Percentiles rank a stretch among this genome's conserved stretches.
Conservation (phyloP, 2,797 vertebrate species). For the Rhinatrema bivittatum region DNA sequence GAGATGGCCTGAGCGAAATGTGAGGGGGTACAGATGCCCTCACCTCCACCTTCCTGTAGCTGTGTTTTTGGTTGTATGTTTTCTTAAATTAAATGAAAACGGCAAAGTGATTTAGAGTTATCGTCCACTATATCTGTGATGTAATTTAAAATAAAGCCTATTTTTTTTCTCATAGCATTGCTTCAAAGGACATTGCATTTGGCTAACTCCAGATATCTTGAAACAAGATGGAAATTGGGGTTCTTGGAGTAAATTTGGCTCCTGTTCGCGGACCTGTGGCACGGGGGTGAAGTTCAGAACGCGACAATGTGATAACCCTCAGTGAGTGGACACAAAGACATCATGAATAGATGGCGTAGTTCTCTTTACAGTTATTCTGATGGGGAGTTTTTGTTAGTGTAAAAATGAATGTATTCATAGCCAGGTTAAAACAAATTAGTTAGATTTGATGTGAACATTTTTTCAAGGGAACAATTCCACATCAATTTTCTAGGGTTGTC, state of each 20-base stretch:
- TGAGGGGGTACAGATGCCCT: too few relatives aligned
- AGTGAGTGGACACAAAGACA: slow-evolving; percentile 63
- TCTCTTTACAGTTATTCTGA: rapidly evolving
- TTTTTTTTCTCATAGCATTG: slow-evolving; percentile 67
- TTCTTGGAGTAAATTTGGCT: slow-evolving; percentile 87
- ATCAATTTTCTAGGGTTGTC: too few relatives aligned
- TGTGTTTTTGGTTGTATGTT: too few relatives aligned
- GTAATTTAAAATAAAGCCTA: not conserved
- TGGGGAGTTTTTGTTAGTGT: not conserved
- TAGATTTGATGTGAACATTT: too few relatives aligned
- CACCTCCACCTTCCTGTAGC: too few relatives aligned
- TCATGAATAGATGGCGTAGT: rapidly evolving
- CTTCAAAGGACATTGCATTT: slow-evolving; percentile 95
- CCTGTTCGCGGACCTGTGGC: slow-evolving; percentile 85
- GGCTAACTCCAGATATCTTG: slow-evolving; percentile 89
- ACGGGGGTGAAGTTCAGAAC: slow-evolving; percentile 86
- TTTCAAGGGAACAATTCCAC: too few relatives aligned
- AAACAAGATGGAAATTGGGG: slow-evolving; percentile 94
- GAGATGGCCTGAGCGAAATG: too few relatives aligned
- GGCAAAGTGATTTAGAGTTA: too few relatives aligned
- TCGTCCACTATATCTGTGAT: too few relatives aligned
- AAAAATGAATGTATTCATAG: not conserved
- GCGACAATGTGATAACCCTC: slow-evolving; percentile 85
- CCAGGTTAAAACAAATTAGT: too few relatives aligned
- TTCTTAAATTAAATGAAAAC: too few relatives aligned